phyloP scores from a whole-genome alignment of 2,888 invertebrate genomes.

The Onchidella celtica region DNA sequence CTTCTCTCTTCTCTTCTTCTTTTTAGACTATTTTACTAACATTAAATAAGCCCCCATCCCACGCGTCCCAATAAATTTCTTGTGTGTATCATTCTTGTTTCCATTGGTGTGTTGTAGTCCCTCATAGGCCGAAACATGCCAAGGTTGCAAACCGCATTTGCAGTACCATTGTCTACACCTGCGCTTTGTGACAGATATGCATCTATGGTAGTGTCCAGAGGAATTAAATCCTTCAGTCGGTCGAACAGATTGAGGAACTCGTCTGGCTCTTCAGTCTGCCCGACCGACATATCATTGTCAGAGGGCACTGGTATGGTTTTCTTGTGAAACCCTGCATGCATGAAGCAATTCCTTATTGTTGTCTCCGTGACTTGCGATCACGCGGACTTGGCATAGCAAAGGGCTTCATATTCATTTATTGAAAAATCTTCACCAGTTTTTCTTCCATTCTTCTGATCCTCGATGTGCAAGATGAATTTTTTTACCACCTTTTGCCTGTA shows the following conservation, averaged over 20 bases:
- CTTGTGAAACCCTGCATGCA: constrained; percentile 3
- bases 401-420: not conserved
- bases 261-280: not conserved
- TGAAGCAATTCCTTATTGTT: constrained; percentile 21
- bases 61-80: too few relatives aligned
- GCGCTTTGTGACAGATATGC: too few relatives aligned
- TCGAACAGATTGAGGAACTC: not conserved
- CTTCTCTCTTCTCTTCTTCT: too few relatives aligned
- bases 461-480: constrained; percentile 17
- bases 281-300: not conserved
- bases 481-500: constrained; percentile 36
- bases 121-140: too few relatives aligned
- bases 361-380: not conserved
- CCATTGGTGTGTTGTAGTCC: too few relatives aligned
- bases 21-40: too few relatives aligned
- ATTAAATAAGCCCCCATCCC: too few relatives aligned
- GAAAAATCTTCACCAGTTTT: not conserved
- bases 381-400: not conserved
- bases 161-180: too few relatives aligned
- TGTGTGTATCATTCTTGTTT: too few relatives aligned
- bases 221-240: not conserved
- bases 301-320: not conserved
- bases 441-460: not conserved
- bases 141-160: too few relatives aligned
- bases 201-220: not conserved